A percentile compares a stretch with the other conserved stretches of the same genome.
phyloP scores from a whole-genome alignment of 2,888 invertebrate genomes.

The Mesoligia furuncula region DNA sequence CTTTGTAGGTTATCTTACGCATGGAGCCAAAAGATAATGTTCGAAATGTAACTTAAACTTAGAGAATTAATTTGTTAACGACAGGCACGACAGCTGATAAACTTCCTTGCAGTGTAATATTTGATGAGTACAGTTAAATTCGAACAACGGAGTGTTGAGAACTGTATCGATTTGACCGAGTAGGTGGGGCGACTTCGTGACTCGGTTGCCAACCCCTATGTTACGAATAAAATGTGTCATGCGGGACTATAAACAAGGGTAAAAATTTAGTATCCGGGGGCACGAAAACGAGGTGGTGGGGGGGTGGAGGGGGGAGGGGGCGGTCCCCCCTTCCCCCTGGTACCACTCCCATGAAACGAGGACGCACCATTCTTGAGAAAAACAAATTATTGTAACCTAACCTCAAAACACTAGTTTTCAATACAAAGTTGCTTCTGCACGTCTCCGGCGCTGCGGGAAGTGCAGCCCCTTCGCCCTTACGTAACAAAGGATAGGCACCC shows the following conservation, averaged over 20 bases:
- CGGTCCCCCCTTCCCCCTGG: no score
- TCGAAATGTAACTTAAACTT: not conserved
- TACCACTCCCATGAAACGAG: no score
- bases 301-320: no score
- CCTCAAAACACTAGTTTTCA: no score
- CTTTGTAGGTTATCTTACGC: conserved; percentile 34
- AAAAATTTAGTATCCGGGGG: no score
- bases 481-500: no score
- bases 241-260: conserved; percentile 33
- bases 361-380: no score
- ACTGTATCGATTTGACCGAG: conserved; percentile 59
- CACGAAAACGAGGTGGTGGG: no score
- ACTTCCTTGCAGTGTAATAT: conserved; percentile 18
- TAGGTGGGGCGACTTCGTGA: conserved; percentile 24
- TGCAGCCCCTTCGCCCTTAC: no score
- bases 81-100: not conserved
- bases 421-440: no score
- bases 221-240: conserved; percentile 48
- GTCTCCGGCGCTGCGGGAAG: no score
- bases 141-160: conserved; percentile 30
- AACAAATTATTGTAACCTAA: no score
- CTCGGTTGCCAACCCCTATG: conserved; percentile 55
- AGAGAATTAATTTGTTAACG: not conserved
- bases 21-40: not conserved
- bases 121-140: conserved; percentile 49